Conservation (phyloP, 2,797 vertebrate genomes). For the Gymnocypris eckloni region DNA sequence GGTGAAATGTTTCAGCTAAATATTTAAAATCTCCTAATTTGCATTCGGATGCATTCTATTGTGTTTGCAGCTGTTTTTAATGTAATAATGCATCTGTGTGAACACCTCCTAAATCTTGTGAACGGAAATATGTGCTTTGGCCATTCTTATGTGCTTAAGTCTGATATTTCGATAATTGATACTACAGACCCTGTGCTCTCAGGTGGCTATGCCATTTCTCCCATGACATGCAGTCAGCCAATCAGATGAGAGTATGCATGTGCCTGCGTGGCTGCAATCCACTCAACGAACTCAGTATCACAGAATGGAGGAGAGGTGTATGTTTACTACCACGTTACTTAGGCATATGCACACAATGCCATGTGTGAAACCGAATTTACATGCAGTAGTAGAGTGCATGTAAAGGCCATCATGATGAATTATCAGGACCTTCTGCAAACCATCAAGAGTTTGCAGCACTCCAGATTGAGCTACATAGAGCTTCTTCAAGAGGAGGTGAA, state of each 20-base stretch:
- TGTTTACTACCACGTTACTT: not conserved
- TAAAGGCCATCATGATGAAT: slow-evolving; percentile 62
- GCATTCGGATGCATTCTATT: not conserved
- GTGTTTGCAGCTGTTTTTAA: not conserved
- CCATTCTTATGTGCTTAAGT: slow-evolving; percentile 12
- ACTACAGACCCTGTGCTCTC: slow-evolving; percentile 36
- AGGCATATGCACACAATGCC: not conserved
- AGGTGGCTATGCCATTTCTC: slow-evolving; percentile 38
- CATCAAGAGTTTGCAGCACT: slow-evolving; percentile 59
- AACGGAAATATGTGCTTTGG: not conserved
- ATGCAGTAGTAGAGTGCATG: slow-evolving; percentile 16
- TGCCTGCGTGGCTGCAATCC: not conserved
- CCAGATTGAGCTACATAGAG: slow-evolving; percentile 72
- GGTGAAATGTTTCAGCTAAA: not conserved
- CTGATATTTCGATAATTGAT: slow-evolving; percentile 51
- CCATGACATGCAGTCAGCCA: slow-evolving; percentile 26
- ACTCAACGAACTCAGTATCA: slow-evolving; percentile 49
- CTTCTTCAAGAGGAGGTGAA: slow-evolving; percentile 73
- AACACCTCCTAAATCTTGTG: not conserved
- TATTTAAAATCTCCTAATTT: not conserved
- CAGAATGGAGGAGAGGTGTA: slow-evolving; percentile 44
- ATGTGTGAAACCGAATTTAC: slow-evolving; percentile 31
- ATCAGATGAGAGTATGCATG: slow-evolving; percentile 29
- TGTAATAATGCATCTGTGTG: not conserved
- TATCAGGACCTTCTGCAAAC: slow-evolving; percentile 57